Conservation (phyloP, 2,888 invertebrate genomes). For the Prosapia bicincta region DNA sequence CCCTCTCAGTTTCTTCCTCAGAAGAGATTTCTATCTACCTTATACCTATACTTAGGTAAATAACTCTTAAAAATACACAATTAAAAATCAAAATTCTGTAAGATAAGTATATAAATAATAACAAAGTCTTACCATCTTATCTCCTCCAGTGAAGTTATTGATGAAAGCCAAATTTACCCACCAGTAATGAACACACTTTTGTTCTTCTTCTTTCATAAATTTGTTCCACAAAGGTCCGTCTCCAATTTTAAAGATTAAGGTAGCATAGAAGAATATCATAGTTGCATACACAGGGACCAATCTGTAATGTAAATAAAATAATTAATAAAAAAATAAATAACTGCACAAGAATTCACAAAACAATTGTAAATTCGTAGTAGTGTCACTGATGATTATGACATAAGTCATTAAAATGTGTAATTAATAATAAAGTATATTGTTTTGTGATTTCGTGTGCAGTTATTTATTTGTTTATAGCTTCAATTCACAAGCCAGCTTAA, state of each 20-base stretch:
- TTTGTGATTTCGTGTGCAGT: no score
- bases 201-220: conserved; percentile 51
- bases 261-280: conserved; percentile 55
- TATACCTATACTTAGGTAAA: background rate
- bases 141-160: conserved; percentile 56
- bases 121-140: conserved; percentile 52
- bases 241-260: conserved; percentile 55
- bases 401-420: no score
- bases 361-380: no score
- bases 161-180: conserved; percentile 61
- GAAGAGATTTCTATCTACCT: no score
- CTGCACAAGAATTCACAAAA: no score
- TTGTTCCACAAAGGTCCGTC: conserved; percentile 59
- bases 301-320: conserved; percentile 48
- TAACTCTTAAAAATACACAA: background rate
- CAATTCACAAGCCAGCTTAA: no score
- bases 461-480: no score
- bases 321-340: no score
- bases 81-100: conserved; percentile 6
- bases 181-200: conserved; percentile 57
- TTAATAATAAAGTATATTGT: no score
- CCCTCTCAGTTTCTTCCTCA: no score
- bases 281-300: conserved; percentile 55
- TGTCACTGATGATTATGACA: no score
- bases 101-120: background rate